A percentile compares a stretch with the other conserved stretches of the same genome.
These are phyloP conservation scores for Epizoanthus rinbou DNA, from an alignment of 92 coral and sea anemone genomes.

Conservation along the genomic window DNA sequence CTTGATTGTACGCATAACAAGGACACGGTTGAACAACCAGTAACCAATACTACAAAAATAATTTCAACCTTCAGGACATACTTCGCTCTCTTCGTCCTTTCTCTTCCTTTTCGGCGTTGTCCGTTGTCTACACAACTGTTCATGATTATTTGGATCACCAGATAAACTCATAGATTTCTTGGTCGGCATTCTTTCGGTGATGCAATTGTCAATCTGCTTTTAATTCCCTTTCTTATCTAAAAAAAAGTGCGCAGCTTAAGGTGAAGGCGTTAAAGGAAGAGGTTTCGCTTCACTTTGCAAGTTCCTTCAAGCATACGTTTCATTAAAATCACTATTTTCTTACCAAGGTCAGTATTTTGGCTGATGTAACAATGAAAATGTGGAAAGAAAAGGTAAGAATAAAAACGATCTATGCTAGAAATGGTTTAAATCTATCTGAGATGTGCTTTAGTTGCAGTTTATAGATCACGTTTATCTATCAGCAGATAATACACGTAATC, in stretches of 20 bases:
- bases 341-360: conserved; percentile 17
- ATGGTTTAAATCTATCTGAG: too few species aligned
- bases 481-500: background rate
- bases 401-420: too few species aligned
- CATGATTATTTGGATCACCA: conserved; percentile 5
- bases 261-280: conserved; percentile 16
- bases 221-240: conserved; percentile 21
- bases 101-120: conserved; percentile 7
- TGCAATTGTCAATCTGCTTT: conserved; percentile 9
- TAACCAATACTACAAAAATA: background rate
- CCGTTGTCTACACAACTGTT: background rate
- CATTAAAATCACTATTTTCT: background rate
- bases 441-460: background rate
- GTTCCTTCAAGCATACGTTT: conserved; percentile 6
- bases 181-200: conserved; percentile 33
- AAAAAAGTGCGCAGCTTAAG: background rate
- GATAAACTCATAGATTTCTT: background rate
- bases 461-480: conserved; percentile 11
- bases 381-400: too few species aligned
- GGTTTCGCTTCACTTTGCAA: conserved; percentile 34
- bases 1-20: conserved; percentile 4
- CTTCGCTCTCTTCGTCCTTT: background rate
- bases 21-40: conserved; percentile 1
- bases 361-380: too few species aligned
- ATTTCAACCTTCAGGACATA: background rate